These are phyloP conservation scores for Xerus rutilus DNA, from an alignment of 2,797 vertebrate genomes.

Conservation along the genomic window DNA sequence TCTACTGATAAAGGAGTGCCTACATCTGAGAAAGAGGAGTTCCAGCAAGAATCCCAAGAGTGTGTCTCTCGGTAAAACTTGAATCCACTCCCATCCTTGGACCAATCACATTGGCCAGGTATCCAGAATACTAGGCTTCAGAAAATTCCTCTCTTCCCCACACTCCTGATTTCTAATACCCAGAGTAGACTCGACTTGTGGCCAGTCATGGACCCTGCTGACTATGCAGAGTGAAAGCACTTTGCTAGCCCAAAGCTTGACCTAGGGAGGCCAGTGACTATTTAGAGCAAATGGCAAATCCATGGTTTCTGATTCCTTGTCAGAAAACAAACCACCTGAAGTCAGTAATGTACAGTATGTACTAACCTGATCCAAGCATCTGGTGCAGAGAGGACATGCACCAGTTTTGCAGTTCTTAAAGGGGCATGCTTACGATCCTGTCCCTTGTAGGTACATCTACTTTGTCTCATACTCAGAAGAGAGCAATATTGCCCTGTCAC, in stretches of 20 bases:
- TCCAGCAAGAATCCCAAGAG: background rate
- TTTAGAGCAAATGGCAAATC: background rate
- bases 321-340: background rate
- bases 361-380: background rate
- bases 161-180: background rate
- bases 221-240: background rate
- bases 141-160: background rate
- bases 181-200: background rate
- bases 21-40: slow-evolving; percentile 13
- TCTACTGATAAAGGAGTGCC: background rate
- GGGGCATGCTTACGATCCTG: background rate
- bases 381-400: background rate
- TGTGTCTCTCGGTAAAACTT: background rate
- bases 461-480: background rate
- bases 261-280: background rate
- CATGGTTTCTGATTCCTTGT: background rate
- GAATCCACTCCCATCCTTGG: background rate
- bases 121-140: background rate
- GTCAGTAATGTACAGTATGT: background rate
- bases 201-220: background rate
- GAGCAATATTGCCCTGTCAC: background rate
- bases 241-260: background rate
- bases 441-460: background rate
- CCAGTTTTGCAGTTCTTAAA: background rate
- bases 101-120: background rate